phyloP scores from a whole-genome alignment of 2,888 invertebrate genomes.

The Dermolepida albohirtum region DNA sequence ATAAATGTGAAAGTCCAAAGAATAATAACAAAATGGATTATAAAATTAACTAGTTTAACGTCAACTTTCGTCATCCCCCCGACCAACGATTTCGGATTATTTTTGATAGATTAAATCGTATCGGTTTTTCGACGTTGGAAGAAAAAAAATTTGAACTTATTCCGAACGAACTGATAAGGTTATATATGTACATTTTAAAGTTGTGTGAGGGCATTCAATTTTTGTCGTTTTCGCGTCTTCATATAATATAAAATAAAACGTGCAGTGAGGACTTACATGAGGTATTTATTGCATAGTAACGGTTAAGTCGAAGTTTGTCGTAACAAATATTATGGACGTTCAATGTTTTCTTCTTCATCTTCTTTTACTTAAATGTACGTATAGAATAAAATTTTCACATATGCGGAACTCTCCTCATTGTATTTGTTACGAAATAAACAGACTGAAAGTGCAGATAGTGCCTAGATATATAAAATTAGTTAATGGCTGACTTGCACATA shows the following conservation, averaged over 20 bases:
- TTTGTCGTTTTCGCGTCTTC: slow-evolving; percentile 20
- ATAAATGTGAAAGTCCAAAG: slow-evolving; percentile 27
- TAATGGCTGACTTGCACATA: slow-evolving; percentile 59
- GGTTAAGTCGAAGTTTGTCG: slow-evolving; percentile 42
- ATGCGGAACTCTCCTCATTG: slow-evolving; percentile 22
- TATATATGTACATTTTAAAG: slow-evolving; percentile 6
- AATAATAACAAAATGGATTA: slow-evolving; percentile 9
- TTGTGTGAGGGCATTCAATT: slow-evolving; percentile 34
- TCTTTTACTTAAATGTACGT: slow-evolving; percentile 30
- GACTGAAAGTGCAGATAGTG: slow-evolving; percentile 61
- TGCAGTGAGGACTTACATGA: slow-evolving; percentile 14
- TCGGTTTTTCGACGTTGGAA: background rate
- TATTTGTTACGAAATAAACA: slow-evolving; percentile 49
- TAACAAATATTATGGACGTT: slow-evolving; percentile 46
- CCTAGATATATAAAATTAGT: slow-evolving; percentile 60
- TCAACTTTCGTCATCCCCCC: slow-evolving; percentile 1
- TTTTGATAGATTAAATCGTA: background rate
- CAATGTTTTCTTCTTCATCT: background rate
- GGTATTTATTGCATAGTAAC: slow-evolving; percentile 35
- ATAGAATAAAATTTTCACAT: slow-evolving; percentile 12
- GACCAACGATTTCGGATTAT: slow-evolving; percentile 9
- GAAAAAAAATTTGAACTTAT: background rate
- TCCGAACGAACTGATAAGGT: background rate
- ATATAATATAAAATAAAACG: slow-evolving; percentile 1
- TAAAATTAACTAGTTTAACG: slow-evolving; percentile 18